These are phyloP conservation scores for Vireo altiloquus DNA, from an alignment of 2,113 vertebrate genomes.

Conservation along the genomic window DNA sequence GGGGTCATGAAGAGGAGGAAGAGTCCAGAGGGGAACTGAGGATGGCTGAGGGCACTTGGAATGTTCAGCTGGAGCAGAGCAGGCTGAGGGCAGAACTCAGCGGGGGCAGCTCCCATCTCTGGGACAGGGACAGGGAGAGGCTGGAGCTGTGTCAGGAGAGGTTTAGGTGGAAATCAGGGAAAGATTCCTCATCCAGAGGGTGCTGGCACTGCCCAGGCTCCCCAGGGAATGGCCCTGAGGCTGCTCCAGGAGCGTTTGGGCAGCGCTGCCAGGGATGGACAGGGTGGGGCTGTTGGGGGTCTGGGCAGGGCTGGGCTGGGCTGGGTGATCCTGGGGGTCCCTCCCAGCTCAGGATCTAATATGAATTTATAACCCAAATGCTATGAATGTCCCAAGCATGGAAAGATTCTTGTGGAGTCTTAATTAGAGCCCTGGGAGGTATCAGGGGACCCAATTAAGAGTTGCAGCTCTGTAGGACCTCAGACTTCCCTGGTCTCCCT, in stretches of 20 bases:
- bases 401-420: neutral
- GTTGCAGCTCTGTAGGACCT: neutral
- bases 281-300: no score
- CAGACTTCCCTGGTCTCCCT: neutral
- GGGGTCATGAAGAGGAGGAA: neutral
- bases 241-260: neutral
- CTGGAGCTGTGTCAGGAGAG: neutral
- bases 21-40: neutral
- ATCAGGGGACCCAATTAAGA: neutral
- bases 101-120: accelerated
- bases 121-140: accelerated
- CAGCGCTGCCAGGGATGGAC: neutral
- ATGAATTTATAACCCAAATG: neutral
- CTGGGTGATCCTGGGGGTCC: neutral
- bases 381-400: neutral
- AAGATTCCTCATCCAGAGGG: neutral
- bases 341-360: neutral
- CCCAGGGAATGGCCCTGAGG: neutral
- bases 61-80: neutral
- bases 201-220: neutral
- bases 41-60: neutral
- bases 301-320: accelerated
- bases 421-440: neutral
- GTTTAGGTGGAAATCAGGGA: neutral
- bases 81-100: neutral